Base-by-base conservation (phyloP, 2,797 vertebrate species). In the Bradypus variegatus region DNA sequence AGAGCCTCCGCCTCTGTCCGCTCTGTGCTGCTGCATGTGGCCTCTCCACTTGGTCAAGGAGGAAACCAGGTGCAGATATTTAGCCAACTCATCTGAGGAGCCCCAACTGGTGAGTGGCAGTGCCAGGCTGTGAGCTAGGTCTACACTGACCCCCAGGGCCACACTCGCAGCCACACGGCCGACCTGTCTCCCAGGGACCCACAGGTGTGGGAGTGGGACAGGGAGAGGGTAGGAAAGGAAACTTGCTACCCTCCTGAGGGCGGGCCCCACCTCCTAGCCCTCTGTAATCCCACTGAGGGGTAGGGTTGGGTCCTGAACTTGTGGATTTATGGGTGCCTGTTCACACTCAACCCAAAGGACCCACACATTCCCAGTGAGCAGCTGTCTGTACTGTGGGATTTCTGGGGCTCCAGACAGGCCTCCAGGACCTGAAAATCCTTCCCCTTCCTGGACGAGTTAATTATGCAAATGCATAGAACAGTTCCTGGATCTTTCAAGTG, bases 1-100 rank as follows among this genome's bases (percentile, higher is more conserved):
- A 45, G 41, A 45, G 21, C 50, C 77, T 11, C 8, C 5, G 8
- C 3, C 11, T 25, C 31, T 7, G 3, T 64, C 41, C 19, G 4
- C 2, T 3, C 0, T 4, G 21, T 29, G 27, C 38, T 7, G 27
- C 38, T 58, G 19, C 36, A 6, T 0, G 2, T 45, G 8, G 41
- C 23, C 10, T 8, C 5, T 16, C 8, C 38, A 19, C 4, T 18
- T 1, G 4, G 72, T n/a, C 31, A 31, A 31, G 6, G 27, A 31
- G 31, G 6, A 27, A 38, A 48, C 38, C 41, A 7, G 80, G 31
- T 86, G 23, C 38, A 14, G 50, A 23, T 21, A 33, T 15, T 55
- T 8, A 7, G 36, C 4, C 11, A 18, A 29, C 38, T 18, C 11
- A 33, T 36, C 8, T 0, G 6, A 67, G 79, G 81, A 64, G 67